Evolutionary conservation across 37 sponge, comb jelly and placozoan genomes (phyloP).

Genomic region (Hexactinellida sp.): DNA sequence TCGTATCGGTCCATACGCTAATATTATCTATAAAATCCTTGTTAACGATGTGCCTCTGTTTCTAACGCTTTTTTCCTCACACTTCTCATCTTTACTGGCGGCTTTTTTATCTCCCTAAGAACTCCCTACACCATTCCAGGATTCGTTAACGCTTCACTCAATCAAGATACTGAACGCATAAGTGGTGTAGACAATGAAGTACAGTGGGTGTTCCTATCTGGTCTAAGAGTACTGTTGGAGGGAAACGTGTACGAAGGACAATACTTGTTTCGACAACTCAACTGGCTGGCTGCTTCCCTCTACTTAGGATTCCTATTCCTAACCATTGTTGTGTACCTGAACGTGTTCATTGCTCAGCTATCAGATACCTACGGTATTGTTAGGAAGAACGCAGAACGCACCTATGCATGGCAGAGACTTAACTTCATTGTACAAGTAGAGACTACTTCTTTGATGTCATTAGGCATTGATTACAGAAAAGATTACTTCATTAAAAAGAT

Average conservation of each 20-base stretch:
- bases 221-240: not conserved
- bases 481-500: not conserved
- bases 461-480: not conserved
- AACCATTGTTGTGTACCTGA: not conserved
- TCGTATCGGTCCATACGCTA: not conserved
- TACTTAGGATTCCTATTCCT: not conserved
- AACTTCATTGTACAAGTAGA: not conserved
- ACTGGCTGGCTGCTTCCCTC: not conserved
- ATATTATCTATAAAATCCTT: not conserved
- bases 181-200: not conserved
- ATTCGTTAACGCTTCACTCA: not conserved
- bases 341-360: constrained; percentile 17
- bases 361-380: not conserved
- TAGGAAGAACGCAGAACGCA: not conserved
- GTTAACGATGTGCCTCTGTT: not conserved
- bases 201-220: constrained; percentile 10
- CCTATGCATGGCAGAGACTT: not conserved
- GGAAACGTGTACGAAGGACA: not conserved
- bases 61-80: not conserved
- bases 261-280: not conserved
- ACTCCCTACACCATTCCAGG: not conserved
- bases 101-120: not conserved
- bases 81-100: not conserved
- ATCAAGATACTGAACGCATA: not conserved
- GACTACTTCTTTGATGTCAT: not conserved